Evolutionary conservation across 64 coral and sea anemone genomes (phyloP).

Genomic region (Actinia tenebrosa): DNA sequence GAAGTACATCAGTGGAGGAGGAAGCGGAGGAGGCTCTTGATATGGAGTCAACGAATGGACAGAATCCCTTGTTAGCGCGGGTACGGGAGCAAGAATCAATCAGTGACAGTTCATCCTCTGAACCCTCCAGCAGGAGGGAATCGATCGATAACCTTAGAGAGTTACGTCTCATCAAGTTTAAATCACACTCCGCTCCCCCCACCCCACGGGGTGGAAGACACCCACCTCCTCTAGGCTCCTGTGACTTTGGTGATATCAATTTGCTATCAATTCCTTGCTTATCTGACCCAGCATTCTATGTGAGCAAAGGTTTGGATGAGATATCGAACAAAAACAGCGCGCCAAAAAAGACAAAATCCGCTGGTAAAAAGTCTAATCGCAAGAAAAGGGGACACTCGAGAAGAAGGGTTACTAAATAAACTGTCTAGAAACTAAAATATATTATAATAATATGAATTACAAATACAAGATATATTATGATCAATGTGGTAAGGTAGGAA

Average conservation of each 20-base stretch:
- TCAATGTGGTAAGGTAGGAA: no score
- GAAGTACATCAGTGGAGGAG: constrained; percentile 57
- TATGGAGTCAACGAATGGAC: constrained; percentile 37
- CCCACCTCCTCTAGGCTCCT: constrained; percentile 34
- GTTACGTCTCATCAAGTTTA: not conserved
- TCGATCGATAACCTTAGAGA: constrained; percentile 53
- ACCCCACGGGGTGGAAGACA: constrained; percentile 79
- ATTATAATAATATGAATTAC: not conserved
- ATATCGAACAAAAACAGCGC: not conserved
- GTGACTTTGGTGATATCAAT: constrained; percentile 8
- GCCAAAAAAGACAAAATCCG: not conserved
- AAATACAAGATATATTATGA: not conserved
- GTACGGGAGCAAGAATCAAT: constrained; percentile 27
- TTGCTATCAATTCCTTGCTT: not conserved
- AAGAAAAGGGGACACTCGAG: not conserved
- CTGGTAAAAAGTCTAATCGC: not conserved
- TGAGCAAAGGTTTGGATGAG: not conserved
- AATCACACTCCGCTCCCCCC: constrained; percentile 70
- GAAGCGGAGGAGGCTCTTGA: constrained; percentile 72
- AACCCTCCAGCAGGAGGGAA: constrained; percentile 34
- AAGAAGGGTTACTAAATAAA: not conserved
- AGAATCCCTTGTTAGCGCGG: not conserved
- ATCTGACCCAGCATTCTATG: constrained; percentile 8
- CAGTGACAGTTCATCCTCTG: constrained; percentile 27
- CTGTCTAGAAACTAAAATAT: not conserved